A percentile compares a stretch with the other conserved stretches of the same genome.
Evolutionary conservation across 1,140 invertebrate genomes (phyloP).

Genomic region (Rhyzopertha dominica): DNA sequence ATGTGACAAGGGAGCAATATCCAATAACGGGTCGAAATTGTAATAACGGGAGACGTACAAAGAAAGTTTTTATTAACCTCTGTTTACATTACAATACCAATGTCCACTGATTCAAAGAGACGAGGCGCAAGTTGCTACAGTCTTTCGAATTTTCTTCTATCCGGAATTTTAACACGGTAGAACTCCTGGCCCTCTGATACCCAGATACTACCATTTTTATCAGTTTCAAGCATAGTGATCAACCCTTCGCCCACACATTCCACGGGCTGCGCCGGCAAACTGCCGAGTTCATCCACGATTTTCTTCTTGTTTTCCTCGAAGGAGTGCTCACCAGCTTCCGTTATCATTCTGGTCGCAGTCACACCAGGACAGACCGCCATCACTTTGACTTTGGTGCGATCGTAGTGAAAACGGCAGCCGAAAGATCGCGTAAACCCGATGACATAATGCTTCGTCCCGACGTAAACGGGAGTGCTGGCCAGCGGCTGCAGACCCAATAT

Average conservation of each 20-base stretch:
- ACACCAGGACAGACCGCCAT: constrained; percentile 36
- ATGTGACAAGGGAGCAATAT: no score
- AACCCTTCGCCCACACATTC: not conserved
- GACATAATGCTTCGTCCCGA: constrained; percentile 49
- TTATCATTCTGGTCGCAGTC: constrained; percentile 7
- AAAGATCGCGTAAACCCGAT: constrained; percentile 49
- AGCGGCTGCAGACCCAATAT: constrained; percentile 43
- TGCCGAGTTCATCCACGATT: not conserved
- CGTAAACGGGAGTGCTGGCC: constrained; percentile 44
- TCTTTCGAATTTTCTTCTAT: no score
- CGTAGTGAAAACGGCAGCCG: constrained; percentile 27
- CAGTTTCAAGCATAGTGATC: constrained; percentile 1
- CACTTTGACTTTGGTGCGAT: constrained; percentile 44
- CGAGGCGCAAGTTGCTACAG: no score
- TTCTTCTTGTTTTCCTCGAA: constrained; percentile 2
- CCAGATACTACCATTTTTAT: constrained; percentile 7
- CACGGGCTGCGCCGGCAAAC: constrained; percentile 1
- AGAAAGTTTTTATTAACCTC: no score
- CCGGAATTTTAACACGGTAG: constrained; percentile 1
- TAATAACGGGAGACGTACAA: no score
- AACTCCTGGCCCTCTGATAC: constrained; percentile 5
- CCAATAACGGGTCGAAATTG: no score
- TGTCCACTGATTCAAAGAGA: no score
- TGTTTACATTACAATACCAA: no score
- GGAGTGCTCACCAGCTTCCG: not conserved